Base-by-base conservation (phyloP, 2,113 vertebrate genomes). In the Phrynocephalus versicolor region DNA sequence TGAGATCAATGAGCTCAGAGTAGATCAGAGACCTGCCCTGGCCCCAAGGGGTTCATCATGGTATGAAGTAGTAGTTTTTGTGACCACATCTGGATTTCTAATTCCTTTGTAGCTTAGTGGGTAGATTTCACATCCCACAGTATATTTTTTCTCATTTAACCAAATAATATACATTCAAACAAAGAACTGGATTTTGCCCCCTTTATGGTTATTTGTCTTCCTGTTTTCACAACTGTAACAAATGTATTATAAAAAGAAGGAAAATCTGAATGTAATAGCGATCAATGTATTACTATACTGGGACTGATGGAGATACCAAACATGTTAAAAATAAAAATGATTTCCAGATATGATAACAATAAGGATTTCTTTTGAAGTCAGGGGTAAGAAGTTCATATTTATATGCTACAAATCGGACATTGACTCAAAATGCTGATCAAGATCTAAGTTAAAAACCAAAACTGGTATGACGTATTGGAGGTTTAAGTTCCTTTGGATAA, bases 181-280 rank as follows among this genome's bases (percentile, higher is more conserved):
- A 64, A 0, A 77, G 27, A 19, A 51, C 14, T 0, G 0, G 60
- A 37, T 71, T 30, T 60, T 64, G 85, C 87, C 71, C 72, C 80
- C 51, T 87, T 18, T 79, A n/a, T 88, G 1, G 0, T 80, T 87
- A 35, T 35, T 64, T 23, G 1, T 30, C 19, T 83, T 87, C 75
- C 27, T 92, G 91, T 91, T 94, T 94, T 92, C 91, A 92, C 79
- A 95, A 94, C 73, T 92, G 90, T 37, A 81, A 57, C 16, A 90
- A 83, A 86, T 84, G 70, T 92, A 79, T 64, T 75, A 71, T 83
- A 51, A 90, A 35, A 74, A 78, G 5, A 82, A 91, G 21, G 21
- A 81, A 19, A 75, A 18, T 88, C 75, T 86, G 58, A 67, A 71
- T 84, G 13, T 70, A 88, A 77, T 27, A 91, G 81, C 81, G 70